phyloP scores from a whole-genome alignment of 2,113 vertebrate species.

The Amia ocellicauda region DNA sequence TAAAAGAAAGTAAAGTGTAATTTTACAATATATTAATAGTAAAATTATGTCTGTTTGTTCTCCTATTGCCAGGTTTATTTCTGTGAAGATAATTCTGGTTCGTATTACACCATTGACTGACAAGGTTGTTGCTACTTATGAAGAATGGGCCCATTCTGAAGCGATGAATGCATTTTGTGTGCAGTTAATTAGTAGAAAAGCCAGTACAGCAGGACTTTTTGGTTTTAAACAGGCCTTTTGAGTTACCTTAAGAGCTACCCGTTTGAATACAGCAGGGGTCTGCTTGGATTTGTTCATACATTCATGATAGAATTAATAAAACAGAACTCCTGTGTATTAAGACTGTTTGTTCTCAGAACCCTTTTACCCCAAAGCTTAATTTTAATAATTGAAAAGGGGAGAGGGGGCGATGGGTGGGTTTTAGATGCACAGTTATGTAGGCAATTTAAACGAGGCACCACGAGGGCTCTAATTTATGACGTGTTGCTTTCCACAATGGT shows the following conservation, averaged over 20 bases:
- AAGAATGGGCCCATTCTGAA: too few relatives aligned
- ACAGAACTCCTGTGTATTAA: conserved; percentile 24
- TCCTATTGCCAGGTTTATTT: too few relatives aligned
- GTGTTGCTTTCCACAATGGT: conserved; percentile 27
- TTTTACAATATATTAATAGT: too few relatives aligned
- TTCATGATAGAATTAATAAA: conserved; percentile 23
- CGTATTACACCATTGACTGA: too few relatives aligned
- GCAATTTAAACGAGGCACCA: conserved; percentile 33
- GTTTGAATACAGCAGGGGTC: conserved; percentile 21
- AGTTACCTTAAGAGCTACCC: conserved; percentile 14
- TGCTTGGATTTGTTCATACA: conserved; percentile 30
- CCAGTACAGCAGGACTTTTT: too few relatives aligned
- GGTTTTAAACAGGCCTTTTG: conserved; percentile 11
- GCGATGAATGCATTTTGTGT: too few relatives aligned
- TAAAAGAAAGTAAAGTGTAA: too few relatives aligned
- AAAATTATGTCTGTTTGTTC: too few relatives aligned
- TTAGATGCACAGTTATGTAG: conserved; percentile 24
- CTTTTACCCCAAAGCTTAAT: conserved; percentile 12
- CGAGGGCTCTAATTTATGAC: conserved; percentile 25
- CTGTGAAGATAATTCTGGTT: too few relatives aligned
- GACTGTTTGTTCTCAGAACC: conserved; percentile 27
- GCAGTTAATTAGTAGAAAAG: too few relatives aligned
- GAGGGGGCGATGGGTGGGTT: conserved; percentile 15
- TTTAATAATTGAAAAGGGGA: conserved; percentile 21
- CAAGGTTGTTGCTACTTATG: too few relatives aligned